Percentiles rank a stretch among this genome's conserved stretches.
phyloP scores from a whole-genome alignment of 2,888 invertebrate species.

The Gordius sp. region DNA sequence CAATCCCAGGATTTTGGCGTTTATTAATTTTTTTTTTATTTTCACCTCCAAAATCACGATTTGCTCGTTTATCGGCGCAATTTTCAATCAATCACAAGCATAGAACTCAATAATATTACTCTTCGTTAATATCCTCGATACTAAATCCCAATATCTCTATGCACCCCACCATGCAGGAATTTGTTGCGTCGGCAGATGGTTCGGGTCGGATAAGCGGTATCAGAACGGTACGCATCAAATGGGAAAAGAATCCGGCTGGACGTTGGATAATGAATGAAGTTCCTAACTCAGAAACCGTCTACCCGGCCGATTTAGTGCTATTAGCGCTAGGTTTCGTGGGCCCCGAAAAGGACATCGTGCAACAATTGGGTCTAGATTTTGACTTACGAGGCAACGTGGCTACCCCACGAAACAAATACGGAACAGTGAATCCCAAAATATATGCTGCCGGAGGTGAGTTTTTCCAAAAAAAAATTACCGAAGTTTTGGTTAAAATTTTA shows the following conservation, averaged over 20 bases:
- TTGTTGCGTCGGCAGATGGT: slow-evolving; percentile 48
- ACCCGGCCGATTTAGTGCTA: slow-evolving; percentile 62
- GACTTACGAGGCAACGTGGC: slow-evolving; percentile 75
- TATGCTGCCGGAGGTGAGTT: slow-evolving; percentile 73
- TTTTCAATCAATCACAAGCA: too few species aligned
- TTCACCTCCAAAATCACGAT: too few species aligned
- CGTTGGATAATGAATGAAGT: slow-evolving; percentile 76
- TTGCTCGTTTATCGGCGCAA: too few species aligned
- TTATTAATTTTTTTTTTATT: too few species aligned
- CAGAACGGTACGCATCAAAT: slow-evolving; percentile 60
- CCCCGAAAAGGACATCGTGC: slow-evolving; percentile 62
- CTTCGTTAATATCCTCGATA: not conserved
- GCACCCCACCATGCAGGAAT: slow-evolving; percentile 38
- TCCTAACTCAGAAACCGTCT: slow-evolving; percentile 43
- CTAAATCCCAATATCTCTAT: not conserved
- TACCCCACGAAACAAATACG: slow-evolving; percentile 47
- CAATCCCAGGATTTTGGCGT: too few species aligned
- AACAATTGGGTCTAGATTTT: slow-evolving; percentile 46
- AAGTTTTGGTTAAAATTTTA: too few species aligned
- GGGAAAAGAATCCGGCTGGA: slow-evolving; percentile 60
- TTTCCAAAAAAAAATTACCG: too few species aligned
- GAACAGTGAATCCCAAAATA: slow-evolving; percentile 50
- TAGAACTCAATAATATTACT: not conserved
- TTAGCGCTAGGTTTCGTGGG: slow-evolving; percentile 96
- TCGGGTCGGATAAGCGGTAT: slow-evolving; percentile 67